Conservation (phyloP, 92 coral and sea anemone genomes). For the Phenganax subtilis region DNA sequence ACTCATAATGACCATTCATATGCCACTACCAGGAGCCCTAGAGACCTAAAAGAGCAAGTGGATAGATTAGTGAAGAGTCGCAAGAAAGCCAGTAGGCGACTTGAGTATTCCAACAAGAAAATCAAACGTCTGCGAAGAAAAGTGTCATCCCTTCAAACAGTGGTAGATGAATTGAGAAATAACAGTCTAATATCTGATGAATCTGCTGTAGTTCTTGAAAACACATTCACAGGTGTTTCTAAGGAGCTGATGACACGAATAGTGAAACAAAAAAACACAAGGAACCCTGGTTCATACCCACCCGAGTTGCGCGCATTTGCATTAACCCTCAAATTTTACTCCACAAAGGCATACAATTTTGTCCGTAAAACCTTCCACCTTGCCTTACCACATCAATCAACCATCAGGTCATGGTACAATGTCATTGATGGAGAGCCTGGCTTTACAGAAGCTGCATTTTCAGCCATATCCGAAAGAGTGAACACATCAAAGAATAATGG, state of each 20-base stretch:
- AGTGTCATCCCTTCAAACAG: neutral
- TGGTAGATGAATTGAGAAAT: constrained; percentile 15
- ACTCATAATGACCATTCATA: constrained; percentile 23
- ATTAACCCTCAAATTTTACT: constrained; percentile 23
- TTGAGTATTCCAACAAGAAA: constrained; percentile 2
- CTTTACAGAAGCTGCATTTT: constrained; percentile 22
- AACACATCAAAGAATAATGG: constrained; percentile 7
- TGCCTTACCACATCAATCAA: constrained; percentile 15
- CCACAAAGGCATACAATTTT: constrained; percentile 32
- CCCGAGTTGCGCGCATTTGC: constrained; percentile 21
- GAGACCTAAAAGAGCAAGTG: neutral
- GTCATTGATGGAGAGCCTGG: constrained; percentile 31
- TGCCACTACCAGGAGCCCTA: neutral
- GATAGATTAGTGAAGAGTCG: neutral
- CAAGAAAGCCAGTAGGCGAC: neutral
- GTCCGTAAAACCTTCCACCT: constrained; percentile 32
- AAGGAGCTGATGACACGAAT: constrained; percentile 21
- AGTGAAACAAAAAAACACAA: constrained; percentile 24
- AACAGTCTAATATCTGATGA: constrained; percentile 10
- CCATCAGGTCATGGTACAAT: constrained; percentile 20
- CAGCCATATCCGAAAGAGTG: constrained; percentile 26
- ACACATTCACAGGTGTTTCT: constrained; percentile 23
- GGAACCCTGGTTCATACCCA: constrained; percentile 18
- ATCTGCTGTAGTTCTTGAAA: constrained; percentile 20
- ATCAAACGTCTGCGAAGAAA: neutral